Conservation (phyloP, 2,113 vertebrate genomes). For the Siphamia tubifer region DNA sequence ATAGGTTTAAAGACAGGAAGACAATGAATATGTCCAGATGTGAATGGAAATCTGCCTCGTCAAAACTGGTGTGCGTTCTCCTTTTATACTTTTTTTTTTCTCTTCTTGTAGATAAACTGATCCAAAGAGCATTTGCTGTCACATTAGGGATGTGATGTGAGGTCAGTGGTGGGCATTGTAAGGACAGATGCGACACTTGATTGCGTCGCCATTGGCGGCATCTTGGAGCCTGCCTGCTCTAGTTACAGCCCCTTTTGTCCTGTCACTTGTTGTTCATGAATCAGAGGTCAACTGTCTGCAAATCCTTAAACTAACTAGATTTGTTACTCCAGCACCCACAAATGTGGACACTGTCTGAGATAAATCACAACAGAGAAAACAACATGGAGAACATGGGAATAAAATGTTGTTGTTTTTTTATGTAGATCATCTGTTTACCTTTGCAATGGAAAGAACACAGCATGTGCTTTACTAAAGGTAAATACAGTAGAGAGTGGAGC, state of each 20-base stretch:
- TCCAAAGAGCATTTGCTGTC: background rate
- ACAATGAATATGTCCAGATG: background rate
- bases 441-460: background rate
- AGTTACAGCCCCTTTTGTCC: background rate
- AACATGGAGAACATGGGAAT: background rate
- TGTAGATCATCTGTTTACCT: background rate
- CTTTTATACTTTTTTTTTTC: background rate
- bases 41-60: background rate
- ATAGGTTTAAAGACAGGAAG: background rate
- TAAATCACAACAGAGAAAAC: background rate
- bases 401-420: too few species aligned
- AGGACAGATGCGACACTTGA: conserved; percentile 47
- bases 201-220: background rate
- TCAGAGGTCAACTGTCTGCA: background rate
- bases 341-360: background rate
- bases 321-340: conserved; percentile 11
- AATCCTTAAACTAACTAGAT: conserved; percentile 28
- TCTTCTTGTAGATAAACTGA: background rate
- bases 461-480: conserved; percentile 4
- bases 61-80: background rate
- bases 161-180: conserved; percentile 12
- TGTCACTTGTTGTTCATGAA: background rate
- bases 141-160: conserved; percentile 5
- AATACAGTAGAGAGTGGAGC: background rate
- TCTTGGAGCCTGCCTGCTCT: conserved; percentile 16